Percentiles rank a stretch among this genome's conserved stretches.
Evolutionary conservation across 2,888 invertebrate species (phyloP).

Genomic region (Netelia melanura): DNA sequence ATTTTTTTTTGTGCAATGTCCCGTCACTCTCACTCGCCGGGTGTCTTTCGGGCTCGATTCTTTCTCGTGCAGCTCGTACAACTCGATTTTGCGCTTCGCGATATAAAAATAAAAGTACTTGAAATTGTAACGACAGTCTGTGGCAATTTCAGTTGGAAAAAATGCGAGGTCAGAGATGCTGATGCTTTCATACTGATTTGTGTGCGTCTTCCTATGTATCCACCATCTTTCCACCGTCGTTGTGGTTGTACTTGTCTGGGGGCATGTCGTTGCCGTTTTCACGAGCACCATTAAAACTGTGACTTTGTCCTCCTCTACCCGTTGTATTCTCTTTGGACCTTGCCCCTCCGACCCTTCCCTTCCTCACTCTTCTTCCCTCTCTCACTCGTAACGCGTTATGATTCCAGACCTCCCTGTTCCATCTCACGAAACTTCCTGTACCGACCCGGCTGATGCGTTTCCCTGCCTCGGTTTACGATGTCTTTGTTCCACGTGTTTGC

Average conservation of each 20-base stretch:
- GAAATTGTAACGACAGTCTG: conserved; percentile 34
- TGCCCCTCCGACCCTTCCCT: conserved; percentile 9
- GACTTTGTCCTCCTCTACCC: conserved; percentile 73
- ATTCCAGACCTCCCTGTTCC: conserved; percentile 66
- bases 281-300: conserved; percentile 80
- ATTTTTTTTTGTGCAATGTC: conserved; percentile 53
- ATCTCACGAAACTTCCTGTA: conserved; percentile 50
- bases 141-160: background rate
- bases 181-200: conserved; percentile 42
- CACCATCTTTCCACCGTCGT: conserved; percentile 1
- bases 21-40: background rate
- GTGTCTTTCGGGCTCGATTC: conserved; percentile 32
- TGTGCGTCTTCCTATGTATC: conserved; percentile 19
- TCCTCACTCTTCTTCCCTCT: conserved; percentile 22
- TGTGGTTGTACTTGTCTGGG: conserved; percentile 34
- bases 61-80: conserved; percentile 10
- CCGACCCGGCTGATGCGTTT: conserved; percentile 76
- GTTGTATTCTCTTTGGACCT: conserved; percentile 43
- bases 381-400: conserved; percentile 78
- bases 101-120: conserved; percentile 7
- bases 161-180: conserved; percentile 1
- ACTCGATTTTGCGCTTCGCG: conserved; percentile 35
- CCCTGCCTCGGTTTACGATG: conserved; percentile 75
- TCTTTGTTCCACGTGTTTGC: conserved; percentile 78
- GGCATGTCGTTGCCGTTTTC: conserved; percentile 75